Base-by-base conservation (phyloP, 2,888 invertebrate genomes). In the Andrena bicolor region DNA sequence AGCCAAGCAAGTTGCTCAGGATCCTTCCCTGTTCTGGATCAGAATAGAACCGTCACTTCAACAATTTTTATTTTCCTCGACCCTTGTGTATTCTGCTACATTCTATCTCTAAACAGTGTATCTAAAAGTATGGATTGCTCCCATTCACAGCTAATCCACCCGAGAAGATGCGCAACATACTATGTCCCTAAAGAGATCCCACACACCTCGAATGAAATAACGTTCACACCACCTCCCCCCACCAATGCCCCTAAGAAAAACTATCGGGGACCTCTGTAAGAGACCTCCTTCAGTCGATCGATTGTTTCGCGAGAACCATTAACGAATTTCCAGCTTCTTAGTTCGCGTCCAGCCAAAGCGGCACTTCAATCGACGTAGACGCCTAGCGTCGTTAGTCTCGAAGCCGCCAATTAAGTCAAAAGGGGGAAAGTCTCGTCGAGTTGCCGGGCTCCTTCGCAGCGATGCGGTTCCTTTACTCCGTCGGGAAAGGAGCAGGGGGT, bases 361-460 rank as follows among this genome's bases (percentile, higher is more conserved):
- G 70, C 79, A 71, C 79, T 80, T 71, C 60, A 78, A 72, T 75
- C 72, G 71, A 65, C 41, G 60, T 56, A 76, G 75, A 76, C 82
- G 75, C 35, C 51, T 51, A 66, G 66, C 71, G 51, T 60, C 60
- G 81, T 72, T 84, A 72, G 86, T 71, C 80, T 66, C 72, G 80
- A 81, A 81, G 84, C 86, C 87, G 86, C 88, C 88, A 87, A 87
- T 87, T 87, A 87, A 87, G 80, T 88, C 88, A 69, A 86, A 87
- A 88, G 88, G 80, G 68, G 76, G 79, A 77, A 84, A 84, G 84
- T 85, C 76, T 71, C 81, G 73, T 68, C 70, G 70, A 82, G 82
- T 81, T 82, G 71, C 32, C 64, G 30, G 48, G 58, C 48, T 71
- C 71, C 70, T 71, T 64, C 70, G 64, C 20, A 63, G 64, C 68